Evolutionary conservation across 2,888 invertebrate genomes (phyloP).

Genomic region (Parthenolecanium corni): DNA sequence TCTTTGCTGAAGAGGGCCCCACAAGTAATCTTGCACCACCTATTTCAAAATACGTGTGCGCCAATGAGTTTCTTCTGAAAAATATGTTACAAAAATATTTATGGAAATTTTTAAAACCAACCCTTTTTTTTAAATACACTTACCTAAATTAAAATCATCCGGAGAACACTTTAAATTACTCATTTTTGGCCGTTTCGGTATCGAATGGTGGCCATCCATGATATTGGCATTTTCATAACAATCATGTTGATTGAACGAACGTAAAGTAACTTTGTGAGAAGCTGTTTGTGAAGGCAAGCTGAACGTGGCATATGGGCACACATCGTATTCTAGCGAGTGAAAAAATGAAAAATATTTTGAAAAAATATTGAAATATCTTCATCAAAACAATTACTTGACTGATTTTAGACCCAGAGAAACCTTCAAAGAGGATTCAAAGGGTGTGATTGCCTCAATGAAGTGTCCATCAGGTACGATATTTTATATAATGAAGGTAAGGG

Average conservation of each 20-base stretch:
- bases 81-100: too few species aligned
- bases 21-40: too few species aligned
- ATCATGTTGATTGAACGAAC: slow-evolving; percentile 38
- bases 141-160: slow-evolving; percentile 37
- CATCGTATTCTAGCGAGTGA: slow-evolving; percentile 36
- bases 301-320: slow-evolving; percentile 40
- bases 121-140: too few species aligned
- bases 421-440: too few species aligned
- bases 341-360: slow-evolving; percentile 19
- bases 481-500: too few species aligned
- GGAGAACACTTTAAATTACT: slow-evolving; percentile 35
- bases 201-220: slow-evolving; percentile 30
- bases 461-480: background rate
- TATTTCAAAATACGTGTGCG: too few species aligned
- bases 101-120: too few species aligned
- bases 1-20: too few species aligned
- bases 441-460: background rate
- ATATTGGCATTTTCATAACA: slow-evolving; percentile 34
- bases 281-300: slow-evolving; percentile 36
- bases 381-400: too few species aligned
- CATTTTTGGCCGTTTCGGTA: slow-evolving; percentile 34
- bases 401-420: too few species aligned
- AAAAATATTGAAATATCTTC: background rate
- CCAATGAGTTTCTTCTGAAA: too few species aligned
- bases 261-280: slow-evolving; percentile 36